Evolutionary conservation across 2,888 invertebrate genomes (phyloP).

Genomic region (Cataglyphis livida): DNA sequence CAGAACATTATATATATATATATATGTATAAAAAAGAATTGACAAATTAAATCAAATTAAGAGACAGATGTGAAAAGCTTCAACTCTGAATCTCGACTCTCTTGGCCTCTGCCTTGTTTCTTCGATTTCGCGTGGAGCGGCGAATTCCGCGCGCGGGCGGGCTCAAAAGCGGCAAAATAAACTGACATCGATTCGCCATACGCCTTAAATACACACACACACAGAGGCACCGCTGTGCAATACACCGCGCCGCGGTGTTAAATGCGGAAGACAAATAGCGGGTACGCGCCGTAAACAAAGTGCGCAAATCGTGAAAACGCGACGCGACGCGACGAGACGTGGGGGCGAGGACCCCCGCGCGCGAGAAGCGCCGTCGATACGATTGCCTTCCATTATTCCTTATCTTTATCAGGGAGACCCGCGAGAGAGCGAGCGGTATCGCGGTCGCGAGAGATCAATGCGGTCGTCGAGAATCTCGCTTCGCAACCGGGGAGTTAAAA

Average conservation of each 20-base stretch:
- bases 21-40: neutral
- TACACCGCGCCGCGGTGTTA: slow-evolving; percentile 26
- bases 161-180: slow-evolving; percentile 44
- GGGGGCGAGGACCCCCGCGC: slow-evolving; percentile 17
- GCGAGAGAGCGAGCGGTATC: slow-evolving; percentile 21
- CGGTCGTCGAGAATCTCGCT: slow-evolving; percentile 29
- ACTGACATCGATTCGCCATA: slow-evolving; percentile 46
- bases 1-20: neutral
- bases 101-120: slow-evolving; percentile 5
- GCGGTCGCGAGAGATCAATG: slow-evolving; percentile 41
- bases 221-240: neutral
- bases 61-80: neutral
- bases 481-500: neutral
- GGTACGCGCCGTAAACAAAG: slow-evolving; percentile 33
- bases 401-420: slow-evolving; percentile 38
- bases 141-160: slow-evolving; percentile 13
- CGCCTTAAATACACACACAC: slow-evolving; percentile 48
- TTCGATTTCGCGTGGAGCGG: neutral
- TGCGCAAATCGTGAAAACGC: slow-evolving; percentile 38
- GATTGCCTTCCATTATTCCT: slow-evolving; percentile 48
- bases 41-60: neutral
- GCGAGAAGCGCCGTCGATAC: slow-evolving; percentile 37
- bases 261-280: slow-evolving; percentile 50
- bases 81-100: too few species aligned
- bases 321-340: neutral